These are phyloP conservation scores for Antheraea yamamai DNA, from an alignment of 2,888 invertebrate species.

Conservation along the genomic window DNA sequence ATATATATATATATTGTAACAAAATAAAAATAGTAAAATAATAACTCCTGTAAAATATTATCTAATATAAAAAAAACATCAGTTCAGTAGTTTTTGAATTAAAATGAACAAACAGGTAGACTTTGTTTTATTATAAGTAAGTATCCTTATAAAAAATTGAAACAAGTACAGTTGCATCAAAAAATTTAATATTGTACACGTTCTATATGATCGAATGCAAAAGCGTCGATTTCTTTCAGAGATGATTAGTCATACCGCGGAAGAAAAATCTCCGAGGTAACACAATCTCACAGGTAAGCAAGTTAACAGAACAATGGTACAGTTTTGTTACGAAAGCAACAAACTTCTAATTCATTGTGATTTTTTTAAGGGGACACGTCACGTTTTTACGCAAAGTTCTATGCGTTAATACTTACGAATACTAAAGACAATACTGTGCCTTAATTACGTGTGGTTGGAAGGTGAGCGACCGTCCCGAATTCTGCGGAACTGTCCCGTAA, in stretches of 20 bases:
- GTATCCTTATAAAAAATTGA: too few species aligned
- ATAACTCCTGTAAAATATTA: too few species aligned
- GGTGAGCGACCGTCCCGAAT: too few species aligned
- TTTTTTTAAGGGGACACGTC: not conserved
- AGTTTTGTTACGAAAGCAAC: conserved; percentile 10
- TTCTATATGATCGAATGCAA: not conserved
- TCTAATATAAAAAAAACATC: too few species aligned
- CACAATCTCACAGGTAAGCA: conserved; percentile 11
- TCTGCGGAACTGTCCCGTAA: too few species aligned
- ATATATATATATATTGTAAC: too few species aligned
- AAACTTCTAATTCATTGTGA: conserved; percentile 11
- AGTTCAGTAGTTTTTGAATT: too few species aligned
- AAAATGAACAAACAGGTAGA: too few species aligned
- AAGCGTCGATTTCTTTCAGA: not conserved
- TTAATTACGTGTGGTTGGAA: not conserved
- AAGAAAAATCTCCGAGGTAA: not conserved
- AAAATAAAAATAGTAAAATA: too few species aligned
- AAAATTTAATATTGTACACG: not conserved
- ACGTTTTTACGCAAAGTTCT: not conserved
- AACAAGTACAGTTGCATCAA: too few species aligned
- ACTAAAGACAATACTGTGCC: not conserved
- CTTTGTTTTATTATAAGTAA: too few species aligned
- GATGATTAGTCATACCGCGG: not conserved
- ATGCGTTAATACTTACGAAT: not conserved
- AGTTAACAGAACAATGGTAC: conserved; percentile 18